Conservation (phyloP, 2,797 vertebrate species). For the Heterohyrax brucei region DNA sequence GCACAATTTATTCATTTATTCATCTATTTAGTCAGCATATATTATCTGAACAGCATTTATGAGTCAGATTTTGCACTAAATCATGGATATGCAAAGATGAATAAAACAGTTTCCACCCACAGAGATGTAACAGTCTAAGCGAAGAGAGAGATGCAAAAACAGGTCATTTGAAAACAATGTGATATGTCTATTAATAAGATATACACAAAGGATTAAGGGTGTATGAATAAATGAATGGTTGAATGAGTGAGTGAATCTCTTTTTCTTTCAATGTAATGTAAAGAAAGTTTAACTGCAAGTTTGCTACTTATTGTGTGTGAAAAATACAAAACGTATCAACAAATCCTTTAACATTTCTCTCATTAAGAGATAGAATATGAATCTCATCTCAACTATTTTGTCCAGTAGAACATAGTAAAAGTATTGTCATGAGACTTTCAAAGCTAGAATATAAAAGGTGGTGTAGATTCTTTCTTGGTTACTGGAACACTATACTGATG, state of each 20-base stretch:
- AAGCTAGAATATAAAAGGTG: not conserved
- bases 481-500: not conserved
- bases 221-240: not conserved
- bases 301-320: not conserved
- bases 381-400: not conserved
- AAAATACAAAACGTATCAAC: constrained; percentile 21
- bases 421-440: not conserved
- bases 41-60: constrained; percentile 41
- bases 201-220: not conserved
- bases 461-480: not conserved
- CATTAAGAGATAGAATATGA: not conserved
- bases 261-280: not conserved
- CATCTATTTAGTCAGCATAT: constrained; percentile 16
- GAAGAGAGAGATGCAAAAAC: constrained; percentile 3
- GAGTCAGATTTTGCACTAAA: constrained; percentile 45
- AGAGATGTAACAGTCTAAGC: not conserved
- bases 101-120: not conserved
- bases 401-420: not conserved
- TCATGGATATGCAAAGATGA: constrained; percentile 49
- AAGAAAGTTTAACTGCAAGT: not conserved
- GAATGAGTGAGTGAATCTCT: not conserved
- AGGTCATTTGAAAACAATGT: not conserved
- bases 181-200: not conserved
- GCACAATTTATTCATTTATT: constrained; percentile 39
- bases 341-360: not conserved